Conservation (phyloP, 2,113 vertebrate genomes). For the Pantherophis guttatus region DNA sequence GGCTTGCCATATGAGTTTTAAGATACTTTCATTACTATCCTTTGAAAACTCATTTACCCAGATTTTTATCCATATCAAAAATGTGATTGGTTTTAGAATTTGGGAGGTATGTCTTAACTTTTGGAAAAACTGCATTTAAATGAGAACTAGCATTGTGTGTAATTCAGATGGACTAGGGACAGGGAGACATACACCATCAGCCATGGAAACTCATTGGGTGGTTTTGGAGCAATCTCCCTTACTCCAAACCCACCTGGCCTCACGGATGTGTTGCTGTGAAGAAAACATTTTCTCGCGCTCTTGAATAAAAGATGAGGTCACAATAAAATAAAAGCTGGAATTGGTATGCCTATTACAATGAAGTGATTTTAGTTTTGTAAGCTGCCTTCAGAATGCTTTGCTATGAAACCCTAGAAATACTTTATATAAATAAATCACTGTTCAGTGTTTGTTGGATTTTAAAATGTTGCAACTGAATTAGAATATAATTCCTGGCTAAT, state of each 20-base stretch:
- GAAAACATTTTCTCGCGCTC: neutral
- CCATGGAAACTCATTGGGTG: neutral
- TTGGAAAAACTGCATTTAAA: neutral
- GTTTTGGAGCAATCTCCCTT: neutral
- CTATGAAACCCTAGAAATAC: neutral
- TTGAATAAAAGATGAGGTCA: neutral
- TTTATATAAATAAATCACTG: neutral
- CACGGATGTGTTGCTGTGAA: neutral
- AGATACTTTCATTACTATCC: neutral
- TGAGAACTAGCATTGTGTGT: neutral
- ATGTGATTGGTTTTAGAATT: neutral
- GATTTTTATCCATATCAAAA: neutral
- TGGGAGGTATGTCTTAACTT: neutral
- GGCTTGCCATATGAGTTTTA: neutral
- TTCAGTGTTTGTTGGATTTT: neutral
- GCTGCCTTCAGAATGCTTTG: neutral
- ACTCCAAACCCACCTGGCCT: neutral
- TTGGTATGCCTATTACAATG: neutral
- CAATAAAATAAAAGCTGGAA: neutral
- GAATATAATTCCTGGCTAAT: neutral
- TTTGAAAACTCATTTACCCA: neutral
- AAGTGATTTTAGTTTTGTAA: neutral
- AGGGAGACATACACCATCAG: neutral
- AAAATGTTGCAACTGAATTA: neutral
- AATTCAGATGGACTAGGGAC: neutral